phyloP scores from a whole-genome alignment of 2,797 vertebrate genomes.

The Sebastolobus alascanus region DNA sequence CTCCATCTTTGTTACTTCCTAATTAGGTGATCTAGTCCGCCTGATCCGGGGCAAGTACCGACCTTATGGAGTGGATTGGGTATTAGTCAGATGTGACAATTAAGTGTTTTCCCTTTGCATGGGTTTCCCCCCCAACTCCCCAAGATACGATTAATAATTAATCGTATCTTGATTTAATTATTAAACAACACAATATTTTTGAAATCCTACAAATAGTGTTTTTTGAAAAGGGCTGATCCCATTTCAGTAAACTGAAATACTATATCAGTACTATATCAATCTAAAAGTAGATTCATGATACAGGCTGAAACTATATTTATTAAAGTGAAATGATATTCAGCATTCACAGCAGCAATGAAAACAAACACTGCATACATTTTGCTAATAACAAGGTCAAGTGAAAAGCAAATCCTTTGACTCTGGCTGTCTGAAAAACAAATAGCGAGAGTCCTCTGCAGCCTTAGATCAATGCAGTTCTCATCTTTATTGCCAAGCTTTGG shows the following conservation, averaged over 20 bases:
- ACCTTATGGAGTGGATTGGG: not conserved
- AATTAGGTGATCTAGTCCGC: not conserved
- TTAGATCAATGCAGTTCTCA: constrained; percentile 54
- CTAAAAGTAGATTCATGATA: not conserved
- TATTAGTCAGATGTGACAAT: not conserved
- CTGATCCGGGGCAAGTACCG: not conserved
- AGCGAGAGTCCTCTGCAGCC: constrained; percentile 11
- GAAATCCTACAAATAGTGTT: not conserved
- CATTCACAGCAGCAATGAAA: constrained; percentile 3
- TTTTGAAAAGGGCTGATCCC: not conserved
- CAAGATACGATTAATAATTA: not conserved
- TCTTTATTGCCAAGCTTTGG: constrained; percentile 47
- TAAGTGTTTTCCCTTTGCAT: not conserved
- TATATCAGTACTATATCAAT: too few species aligned
- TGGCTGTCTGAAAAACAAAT: constrained; percentile 42
- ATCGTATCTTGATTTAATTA: too few species aligned
- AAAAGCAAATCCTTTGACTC: constrained; percentile 32
- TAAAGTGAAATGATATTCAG: constrained; percentile 14
- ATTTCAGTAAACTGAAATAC: not conserved
- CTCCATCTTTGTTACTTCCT: not conserved
- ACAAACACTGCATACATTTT: constrained; percentile 26
- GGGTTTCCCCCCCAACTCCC: not conserved
- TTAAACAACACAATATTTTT: not conserved
- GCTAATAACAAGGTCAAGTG: constrained; percentile 38
- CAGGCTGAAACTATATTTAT: not conserved